phyloP scores from a whole-genome alignment of 23 tunicate genomes.

The Phallusia fumigata region DNA sequence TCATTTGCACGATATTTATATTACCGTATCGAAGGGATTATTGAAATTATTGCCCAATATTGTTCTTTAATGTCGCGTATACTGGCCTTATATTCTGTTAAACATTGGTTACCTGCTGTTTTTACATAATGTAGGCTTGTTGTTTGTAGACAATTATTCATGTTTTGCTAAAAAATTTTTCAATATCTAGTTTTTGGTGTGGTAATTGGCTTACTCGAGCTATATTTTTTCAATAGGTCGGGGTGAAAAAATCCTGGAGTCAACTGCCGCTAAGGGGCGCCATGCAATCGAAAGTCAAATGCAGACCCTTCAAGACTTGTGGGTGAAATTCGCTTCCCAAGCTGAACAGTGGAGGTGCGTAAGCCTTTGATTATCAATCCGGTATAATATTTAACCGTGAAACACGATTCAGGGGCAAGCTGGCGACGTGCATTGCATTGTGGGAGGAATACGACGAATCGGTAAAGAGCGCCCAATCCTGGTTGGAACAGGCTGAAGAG shows the following conservation, averaged over 20 bases:
- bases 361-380: neutral
- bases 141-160: too few species aligned
- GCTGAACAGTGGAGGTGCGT: slow-evolving; percentile 60
- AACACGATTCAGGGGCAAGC: slow-evolving; percentile 32
- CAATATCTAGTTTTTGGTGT: too few species aligned
- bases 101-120: too few species aligned
- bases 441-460: slow-evolving; percentile 82
- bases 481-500: slow-evolving; percentile 55
- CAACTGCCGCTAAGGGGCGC: slow-evolving; percentile 58
- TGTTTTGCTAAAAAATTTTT: too few species aligned
- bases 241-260: slow-evolving; percentile 53
- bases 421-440: slow-evolving; percentile 37
- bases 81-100: too few species aligned
- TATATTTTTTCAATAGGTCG: slow-evolving; percentile 51
- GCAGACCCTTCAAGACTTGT: slow-evolving; percentile 34
- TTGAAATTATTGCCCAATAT: too few species aligned
- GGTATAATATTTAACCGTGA: neutral
- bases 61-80: too few species aligned
- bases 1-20: too few species aligned
- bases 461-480: slow-evolving; percentile 56
- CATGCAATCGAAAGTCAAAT: slow-evolving; percentile 54
- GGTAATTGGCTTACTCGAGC: too few species aligned
- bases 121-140: too few species aligned
- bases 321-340: slow-evolving; percentile 34
- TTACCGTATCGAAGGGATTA: too few species aligned